phyloP scores from a whole-genome alignment of 2,113 vertebrate genomes.

The Poeciliopsis retropinna region DNA sequence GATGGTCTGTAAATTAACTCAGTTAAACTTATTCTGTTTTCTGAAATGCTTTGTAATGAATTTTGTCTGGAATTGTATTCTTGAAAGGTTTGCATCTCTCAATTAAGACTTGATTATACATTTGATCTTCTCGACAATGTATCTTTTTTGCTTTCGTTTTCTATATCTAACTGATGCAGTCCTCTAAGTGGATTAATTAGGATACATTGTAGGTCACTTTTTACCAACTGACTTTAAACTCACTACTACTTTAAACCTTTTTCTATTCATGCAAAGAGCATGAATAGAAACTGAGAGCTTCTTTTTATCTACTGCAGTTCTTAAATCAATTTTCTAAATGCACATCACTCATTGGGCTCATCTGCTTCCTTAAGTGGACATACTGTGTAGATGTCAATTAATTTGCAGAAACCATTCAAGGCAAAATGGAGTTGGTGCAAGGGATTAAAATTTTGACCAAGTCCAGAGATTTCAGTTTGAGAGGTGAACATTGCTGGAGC shows the following conservation, averaged over 20 bases:
- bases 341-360: slow-evolving; percentile 30
- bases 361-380: slow-evolving; percentile 19
- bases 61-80: slow-evolving; percentile 1
- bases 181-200: background rate
- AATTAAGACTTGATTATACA: background rate
- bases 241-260: background rate
- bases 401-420: slow-evolving; percentile 29
- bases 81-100: background rate
- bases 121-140: background rate
- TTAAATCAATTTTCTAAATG: slow-evolving; percentile 18
- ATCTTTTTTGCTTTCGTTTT: background rate
- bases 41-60: background rate
- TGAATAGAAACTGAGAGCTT: background rate
- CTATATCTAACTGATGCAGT: background rate
- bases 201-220: background rate
- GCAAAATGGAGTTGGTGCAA: background rate
- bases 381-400: slow-evolving; percentile 19
- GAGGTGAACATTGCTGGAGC: background rate
- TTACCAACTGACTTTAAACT: background rate
- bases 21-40: background rate
- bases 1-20: background rate
- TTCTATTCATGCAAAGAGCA: background rate
- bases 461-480: background rate
- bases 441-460: background rate
- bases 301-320: slow-evolving; percentile 8